Evolutionary conservation across 1,140 invertebrate species (phyloP), one percentile per base, ranked within the genome.

Genomic region (Bradysia coprophila): DNA sequence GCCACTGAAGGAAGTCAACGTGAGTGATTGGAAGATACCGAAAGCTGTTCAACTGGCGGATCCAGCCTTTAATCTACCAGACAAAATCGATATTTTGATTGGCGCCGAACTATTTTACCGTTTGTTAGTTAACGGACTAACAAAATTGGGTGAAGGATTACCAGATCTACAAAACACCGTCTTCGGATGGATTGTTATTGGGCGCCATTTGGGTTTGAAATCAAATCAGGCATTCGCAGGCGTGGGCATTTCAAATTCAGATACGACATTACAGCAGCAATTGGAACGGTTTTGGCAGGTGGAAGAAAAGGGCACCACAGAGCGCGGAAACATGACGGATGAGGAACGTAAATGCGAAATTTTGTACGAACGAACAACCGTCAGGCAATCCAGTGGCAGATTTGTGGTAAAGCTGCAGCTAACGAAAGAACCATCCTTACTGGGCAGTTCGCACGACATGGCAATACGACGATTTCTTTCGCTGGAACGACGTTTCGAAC

Each of bases 71-170:
- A 21, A 51, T 38, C 20, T 21, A 21, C 47, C 48, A 9, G 45
- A 43, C 31, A 38, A 43, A 9, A 50, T 56, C 32, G 48, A 61
- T 40, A 31, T 57, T 18, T 21, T 61, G 10, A 38, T 57, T 1
- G 52, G 49, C 1, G 51, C 51, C 10, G 51, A 51, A 19, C 15
- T 49, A 21, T 57, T 56, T 46, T 57, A 50, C 47, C 43, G 55
- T 11, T 33, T 59, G 24, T 33, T 59, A 2, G 45, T 45, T 19
- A 44, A 41, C 15, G 49, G 54, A n/a, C 39, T 50, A 45, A 47
- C 49, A 22, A 50, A 48, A 34, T 40, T 49, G 28, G 49, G 45
- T 20, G 33, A 21, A 5, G 44, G 45, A 23, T 34, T 48, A 13
- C 49, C 48, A 2, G 47, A 34, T 28, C 34, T 58, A 11, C 53